Evolutionary conservation across 2,888 invertebrate species (phyloP).

Genomic region (Cepaea hortensis): DNA sequence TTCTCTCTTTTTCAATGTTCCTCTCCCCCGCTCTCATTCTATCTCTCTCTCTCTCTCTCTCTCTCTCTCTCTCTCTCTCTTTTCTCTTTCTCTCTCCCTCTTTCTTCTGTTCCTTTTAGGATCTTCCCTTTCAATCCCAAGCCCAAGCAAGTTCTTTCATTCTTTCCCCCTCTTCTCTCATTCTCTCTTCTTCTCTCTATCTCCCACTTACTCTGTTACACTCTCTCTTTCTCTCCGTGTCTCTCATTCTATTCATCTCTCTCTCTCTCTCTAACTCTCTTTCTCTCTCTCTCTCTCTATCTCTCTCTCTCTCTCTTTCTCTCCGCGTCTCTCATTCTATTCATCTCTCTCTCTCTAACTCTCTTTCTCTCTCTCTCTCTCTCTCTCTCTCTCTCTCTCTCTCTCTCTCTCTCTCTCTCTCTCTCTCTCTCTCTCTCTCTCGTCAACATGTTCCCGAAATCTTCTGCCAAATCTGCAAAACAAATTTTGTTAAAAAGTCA

Average conservation of each 20-base stretch:
- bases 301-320: background rate
- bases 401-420: background rate
- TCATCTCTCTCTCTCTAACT: background rate
- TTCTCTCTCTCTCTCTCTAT: background rate
- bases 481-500: background rate
- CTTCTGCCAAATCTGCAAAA: background rate
- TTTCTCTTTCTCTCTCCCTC: too few relatives aligned
- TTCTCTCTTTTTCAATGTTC: background rate
- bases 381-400: background rate
- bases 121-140: background rate
- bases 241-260: background rate
- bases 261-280: background rate
- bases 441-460: background rate
- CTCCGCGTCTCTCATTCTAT: background rate
- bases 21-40: background rate
- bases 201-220: background rate
- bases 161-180: background rate
- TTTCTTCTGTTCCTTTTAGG: too few relatives aligned
- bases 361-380: background rate
- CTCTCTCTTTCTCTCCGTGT: background rate
- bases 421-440: background rate
- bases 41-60: background rate
- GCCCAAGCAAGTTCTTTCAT: too few relatives aligned
- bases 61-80: background rate
- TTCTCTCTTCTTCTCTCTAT: background rate